Evolutionary conservation across 2,113 vertebrate genomes (phyloP).

Genomic region (Oncorhynchus nerka): DNA sequence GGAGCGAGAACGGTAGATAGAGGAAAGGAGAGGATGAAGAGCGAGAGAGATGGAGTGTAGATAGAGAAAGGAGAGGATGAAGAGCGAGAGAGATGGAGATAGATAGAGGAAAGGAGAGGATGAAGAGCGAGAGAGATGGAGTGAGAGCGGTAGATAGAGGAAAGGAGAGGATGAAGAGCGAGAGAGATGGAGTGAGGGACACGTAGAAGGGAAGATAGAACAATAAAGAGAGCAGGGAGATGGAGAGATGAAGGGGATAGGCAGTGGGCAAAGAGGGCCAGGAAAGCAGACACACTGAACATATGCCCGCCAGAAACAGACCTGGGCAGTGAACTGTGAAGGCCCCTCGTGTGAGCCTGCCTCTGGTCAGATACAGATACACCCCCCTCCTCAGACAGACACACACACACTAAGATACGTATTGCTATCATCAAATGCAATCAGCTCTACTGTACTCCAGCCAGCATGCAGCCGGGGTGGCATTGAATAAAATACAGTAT

Average conservation of each 20-base stretch:
- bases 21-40: too few relatives aligned
- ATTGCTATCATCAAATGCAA: conserved; percentile 56
- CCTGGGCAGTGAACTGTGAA: conserved; percentile 2
- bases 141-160: neutral
- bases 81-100: too few relatives aligned
- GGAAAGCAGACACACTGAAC: neutral
- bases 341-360: conserved; percentile 16
- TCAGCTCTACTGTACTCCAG: conserved; percentile 41
- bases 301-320: neutral
- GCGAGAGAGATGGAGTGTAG: too few relatives aligned
- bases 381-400: conserved; percentile 1
- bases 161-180: neutral
- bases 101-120: too few relatives aligned
- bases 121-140: neutral
- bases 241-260: neutral
- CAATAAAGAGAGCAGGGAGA: neutral
- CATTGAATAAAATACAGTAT: too few relatives aligned
- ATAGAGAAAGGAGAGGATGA: too few relatives aligned
- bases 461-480: conserved; percentile 36
- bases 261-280: neutral
- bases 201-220: neutral
- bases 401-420: conserved; percentile 21
- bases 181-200: neutral
- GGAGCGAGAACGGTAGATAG: too few relatives aligned
- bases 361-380: neutral